Evolutionary conservation across 1,140 invertebrate species (phyloP).

Genomic region (Neotoxoptera formosana): DNA sequence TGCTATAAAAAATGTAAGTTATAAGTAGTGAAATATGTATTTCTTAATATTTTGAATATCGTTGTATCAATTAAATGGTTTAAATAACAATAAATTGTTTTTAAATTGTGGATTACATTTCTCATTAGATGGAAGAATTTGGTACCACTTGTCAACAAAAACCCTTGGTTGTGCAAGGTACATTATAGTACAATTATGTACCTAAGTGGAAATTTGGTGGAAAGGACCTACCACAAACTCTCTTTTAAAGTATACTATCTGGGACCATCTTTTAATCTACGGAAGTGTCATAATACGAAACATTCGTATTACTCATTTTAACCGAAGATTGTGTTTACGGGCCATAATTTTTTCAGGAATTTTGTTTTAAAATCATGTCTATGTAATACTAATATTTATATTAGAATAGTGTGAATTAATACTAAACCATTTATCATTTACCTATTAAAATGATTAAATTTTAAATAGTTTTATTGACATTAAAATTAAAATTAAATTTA

Average conservation of each 20-base stretch:
- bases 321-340: neutral
- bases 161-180: neutral
- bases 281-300: neutral
- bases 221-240: neutral
- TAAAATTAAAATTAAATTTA: neutral
- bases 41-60: neutral
- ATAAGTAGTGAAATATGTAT: neutral
- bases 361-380: neutral
- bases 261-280: neutral
- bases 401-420: neutral
- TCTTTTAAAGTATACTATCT: neutral
- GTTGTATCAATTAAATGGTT: neutral
- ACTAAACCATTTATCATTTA: neutral
- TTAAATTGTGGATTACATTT: neutral
- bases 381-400: no score
- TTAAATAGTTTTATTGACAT: neutral
- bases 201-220: no score
- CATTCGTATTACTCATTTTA: neutral
- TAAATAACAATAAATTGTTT: neutral
- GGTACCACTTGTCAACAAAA: neutral
- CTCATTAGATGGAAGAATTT: neutral
- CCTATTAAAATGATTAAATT: neutral
- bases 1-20: neutral
- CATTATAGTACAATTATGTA: no score
- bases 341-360: neutral